These are phyloP conservation scores for Dryobotodes eremita DNA, from an alignment of 2,888 invertebrate species.

Conservation along the genomic window DNA sequence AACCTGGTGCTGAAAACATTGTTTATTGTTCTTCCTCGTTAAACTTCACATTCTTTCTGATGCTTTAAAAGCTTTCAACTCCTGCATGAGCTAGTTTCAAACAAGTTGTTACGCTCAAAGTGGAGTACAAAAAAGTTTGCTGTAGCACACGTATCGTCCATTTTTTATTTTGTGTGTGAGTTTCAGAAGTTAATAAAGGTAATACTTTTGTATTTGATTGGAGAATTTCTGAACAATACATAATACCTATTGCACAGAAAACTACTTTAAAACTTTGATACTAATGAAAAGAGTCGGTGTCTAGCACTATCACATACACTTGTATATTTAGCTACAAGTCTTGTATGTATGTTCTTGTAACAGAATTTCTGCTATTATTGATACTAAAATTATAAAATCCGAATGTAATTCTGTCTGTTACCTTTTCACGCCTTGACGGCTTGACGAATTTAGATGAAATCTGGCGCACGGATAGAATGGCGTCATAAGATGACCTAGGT, in stretches of 20 bases:
- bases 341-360: too few species aligned
- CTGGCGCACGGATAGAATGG: too few species aligned
- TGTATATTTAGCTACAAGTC: too few species aligned
- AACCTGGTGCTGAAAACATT: not conserved
- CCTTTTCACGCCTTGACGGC: not conserved
- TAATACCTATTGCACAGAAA: not conserved
- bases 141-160: not conserved
- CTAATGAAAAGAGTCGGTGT: too few species aligned
- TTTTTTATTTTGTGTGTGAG: not conserved
- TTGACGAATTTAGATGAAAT: not conserved
- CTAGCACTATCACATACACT: too few species aligned
- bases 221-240: not conserved
- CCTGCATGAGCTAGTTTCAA: slow-evolving; percentile 1
- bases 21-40: not conserved
- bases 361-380: too few species aligned
- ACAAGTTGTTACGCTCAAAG: not conserved
- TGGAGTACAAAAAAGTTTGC: slow-evolving; percentile 2
- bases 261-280: not conserved
- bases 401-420: too few species aligned
- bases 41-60: not conserved
- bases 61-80: not conserved
- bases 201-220: not conserved
- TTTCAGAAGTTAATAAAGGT: not conserved
- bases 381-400: too few species aligned
- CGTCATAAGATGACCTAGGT: too few species aligned